These are phyloP conservation scores for Trinorchestia longiramus DNA, from an alignment of 1,140 invertebrate genomes.

Conservation along the genomic window DNA sequence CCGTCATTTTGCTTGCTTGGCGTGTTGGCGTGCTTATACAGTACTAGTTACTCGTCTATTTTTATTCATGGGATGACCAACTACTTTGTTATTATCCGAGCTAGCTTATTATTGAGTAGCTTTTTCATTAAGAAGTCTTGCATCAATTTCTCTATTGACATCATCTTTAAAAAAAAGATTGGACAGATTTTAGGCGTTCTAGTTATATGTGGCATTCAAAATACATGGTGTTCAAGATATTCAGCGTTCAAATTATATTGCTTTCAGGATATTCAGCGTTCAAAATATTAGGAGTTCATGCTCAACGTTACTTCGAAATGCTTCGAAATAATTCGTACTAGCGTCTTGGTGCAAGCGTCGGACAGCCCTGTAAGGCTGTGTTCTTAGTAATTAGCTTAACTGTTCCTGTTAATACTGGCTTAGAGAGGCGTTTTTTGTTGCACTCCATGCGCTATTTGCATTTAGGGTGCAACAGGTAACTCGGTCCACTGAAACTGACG, in stretches of 20 bases:
- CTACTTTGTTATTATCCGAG: neutral
- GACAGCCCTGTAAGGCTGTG: neutral
- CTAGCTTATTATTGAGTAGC: neutral
- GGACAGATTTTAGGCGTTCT: neutral
- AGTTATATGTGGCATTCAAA: too few relatives aligned
- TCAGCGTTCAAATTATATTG: too few relatives aligned
- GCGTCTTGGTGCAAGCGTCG: neutral
- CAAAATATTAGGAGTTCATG: neutral
- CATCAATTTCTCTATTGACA: neutral
- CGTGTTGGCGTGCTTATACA: too few relatives aligned
- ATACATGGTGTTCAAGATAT: too few relatives aligned
- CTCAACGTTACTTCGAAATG: neutral
- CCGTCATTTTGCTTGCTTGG: too few relatives aligned
- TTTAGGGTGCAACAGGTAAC: neutral
- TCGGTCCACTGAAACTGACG: constrained; percentile 22
- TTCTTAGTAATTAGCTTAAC: constrained; percentile 35
- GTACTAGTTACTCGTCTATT: neutral
- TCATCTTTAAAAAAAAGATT: neutral
- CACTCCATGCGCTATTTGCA: neutral
- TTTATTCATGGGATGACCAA: neutral
- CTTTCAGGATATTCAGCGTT: too few relatives aligned
- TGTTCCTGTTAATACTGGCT: constrained; percentile 26
- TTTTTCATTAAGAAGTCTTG: neutral
- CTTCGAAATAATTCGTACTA: neutral
- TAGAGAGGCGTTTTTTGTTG: neutral